These are phyloP conservation scores for Scytalopus superciliaris DNA, from an alignment of 2,113 vertebrate genomes.

Conservation along the genomic window DNA sequence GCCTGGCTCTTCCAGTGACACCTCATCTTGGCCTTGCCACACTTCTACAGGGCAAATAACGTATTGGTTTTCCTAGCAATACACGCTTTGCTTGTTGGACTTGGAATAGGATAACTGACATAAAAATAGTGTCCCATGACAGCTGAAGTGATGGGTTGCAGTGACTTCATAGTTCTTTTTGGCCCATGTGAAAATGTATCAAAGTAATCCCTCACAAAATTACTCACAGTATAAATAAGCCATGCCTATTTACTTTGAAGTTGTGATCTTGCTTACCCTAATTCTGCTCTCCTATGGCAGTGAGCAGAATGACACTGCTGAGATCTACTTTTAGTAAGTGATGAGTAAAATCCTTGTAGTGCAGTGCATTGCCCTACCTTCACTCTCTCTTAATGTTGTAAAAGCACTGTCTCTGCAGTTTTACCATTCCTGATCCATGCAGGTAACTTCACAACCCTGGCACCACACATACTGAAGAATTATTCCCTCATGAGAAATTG, in stretches of 20 bases:
- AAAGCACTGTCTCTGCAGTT: neutral
- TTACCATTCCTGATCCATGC: neutral
- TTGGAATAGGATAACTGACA: neutral
- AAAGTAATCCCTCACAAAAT: neutral
- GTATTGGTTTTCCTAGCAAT: neutral
- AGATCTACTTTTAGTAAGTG: neutral
- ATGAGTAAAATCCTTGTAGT: neutral
- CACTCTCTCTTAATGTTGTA: neutral
- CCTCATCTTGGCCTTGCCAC: neutral
- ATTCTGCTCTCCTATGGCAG: neutral
- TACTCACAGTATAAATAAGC: neutral
- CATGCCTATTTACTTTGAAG: neutral
- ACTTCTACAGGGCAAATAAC: neutral
- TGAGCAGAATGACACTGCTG: neutral
- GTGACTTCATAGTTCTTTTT: neutral
- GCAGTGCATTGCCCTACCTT: neutral
- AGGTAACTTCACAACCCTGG: neutral
- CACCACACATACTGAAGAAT: neutral
- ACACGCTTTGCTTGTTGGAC: neutral
- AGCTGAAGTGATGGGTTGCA: accelerated
- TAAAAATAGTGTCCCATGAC: neutral
- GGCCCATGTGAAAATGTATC: neutral
- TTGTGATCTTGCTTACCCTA: neutral
- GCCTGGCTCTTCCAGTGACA: neutral
- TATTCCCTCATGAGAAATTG: conserved; percentile 2